Conservation (phyloP, 2,113 vertebrate species). For the Cavia aperea region DNA sequence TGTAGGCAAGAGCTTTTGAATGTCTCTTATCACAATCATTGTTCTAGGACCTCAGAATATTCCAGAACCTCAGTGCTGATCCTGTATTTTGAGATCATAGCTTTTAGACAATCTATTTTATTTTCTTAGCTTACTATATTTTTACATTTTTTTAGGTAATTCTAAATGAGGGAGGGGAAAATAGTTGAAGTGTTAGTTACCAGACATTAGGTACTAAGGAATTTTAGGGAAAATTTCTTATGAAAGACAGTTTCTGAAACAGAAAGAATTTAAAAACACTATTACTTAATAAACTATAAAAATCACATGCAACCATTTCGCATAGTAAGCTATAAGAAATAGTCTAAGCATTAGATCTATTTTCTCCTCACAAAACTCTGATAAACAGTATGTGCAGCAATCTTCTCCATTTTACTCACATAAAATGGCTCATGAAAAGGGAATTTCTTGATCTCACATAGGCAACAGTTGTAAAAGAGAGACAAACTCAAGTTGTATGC, state of each 20-base stretch:
- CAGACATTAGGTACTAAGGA: not conserved
- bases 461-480: not conserved
- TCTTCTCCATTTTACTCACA: not conserved
- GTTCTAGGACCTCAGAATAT: not conserved
- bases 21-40: accelerated
- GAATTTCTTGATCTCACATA: not conserved
- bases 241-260: not conserved
- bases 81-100: not conserved
- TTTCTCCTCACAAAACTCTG: not conserved
- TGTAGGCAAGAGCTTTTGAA: not conserved
- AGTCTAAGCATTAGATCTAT: not conserved
- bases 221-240: not conserved
- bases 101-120: not conserved
- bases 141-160: not conserved
- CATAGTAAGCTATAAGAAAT: not conserved
- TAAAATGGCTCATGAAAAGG: not conserved
- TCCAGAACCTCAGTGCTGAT: not conserved
- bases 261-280: not conserved
- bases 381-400: not conserved
- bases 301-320: not conserved
- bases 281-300: not conserved
- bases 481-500: not conserved
- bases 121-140: not conserved
- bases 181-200: not conserved
- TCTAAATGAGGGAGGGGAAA: not conserved